Conservation (phyloP, 2,888 invertebrate species). For the Formica aserva region DNA sequence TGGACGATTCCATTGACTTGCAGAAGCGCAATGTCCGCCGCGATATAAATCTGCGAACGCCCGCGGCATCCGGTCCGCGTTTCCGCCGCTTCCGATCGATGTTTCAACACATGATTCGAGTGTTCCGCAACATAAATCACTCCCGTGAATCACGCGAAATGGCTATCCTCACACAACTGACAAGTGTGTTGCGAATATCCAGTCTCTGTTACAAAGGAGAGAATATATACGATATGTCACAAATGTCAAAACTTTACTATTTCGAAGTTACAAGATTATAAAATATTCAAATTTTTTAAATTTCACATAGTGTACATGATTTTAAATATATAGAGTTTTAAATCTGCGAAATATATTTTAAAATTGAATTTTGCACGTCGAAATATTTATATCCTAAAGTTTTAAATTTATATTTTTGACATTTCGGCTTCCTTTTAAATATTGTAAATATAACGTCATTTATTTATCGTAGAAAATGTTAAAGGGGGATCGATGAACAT, state of each 20-base stretch:
- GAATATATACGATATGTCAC: not conserved
- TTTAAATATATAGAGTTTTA: not conserved
- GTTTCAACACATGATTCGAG: conserved; percentile 46
- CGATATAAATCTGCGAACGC: conserved; percentile 43
- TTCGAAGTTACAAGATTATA: not conserved
- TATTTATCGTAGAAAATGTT: not conserved
- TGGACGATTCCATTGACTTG: conserved; percentile 66
- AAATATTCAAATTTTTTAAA: not conserved
- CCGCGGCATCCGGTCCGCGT: conserved; percentile 48
- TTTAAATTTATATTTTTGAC: not conserved
- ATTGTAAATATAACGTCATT: not conserved
- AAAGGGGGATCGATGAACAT: not conserved
- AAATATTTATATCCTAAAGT: not conserved
- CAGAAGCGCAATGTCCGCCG: conserved; percentile 30
- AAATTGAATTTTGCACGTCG: not conserved
- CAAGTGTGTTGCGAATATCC: not conserved
- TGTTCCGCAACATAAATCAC: conserved; percentile 31
- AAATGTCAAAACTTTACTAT: conserved; percentile 16
- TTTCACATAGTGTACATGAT: not conserved
- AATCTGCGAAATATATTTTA: not conserved
- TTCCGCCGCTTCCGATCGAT: conserved; percentile 41
- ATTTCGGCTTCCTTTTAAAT: not conserved
- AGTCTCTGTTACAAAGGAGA: conserved; percentile 17
- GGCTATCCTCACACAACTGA: not conserved
- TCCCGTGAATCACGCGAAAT: conserved; percentile 34